A percentile compares a stretch with the other conserved stretches of the same genome.
These are phyloP conservation scores for Linepithema humile DNA, from an alignment of 1,140 invertebrate species.

Conservation along the genomic window DNA sequence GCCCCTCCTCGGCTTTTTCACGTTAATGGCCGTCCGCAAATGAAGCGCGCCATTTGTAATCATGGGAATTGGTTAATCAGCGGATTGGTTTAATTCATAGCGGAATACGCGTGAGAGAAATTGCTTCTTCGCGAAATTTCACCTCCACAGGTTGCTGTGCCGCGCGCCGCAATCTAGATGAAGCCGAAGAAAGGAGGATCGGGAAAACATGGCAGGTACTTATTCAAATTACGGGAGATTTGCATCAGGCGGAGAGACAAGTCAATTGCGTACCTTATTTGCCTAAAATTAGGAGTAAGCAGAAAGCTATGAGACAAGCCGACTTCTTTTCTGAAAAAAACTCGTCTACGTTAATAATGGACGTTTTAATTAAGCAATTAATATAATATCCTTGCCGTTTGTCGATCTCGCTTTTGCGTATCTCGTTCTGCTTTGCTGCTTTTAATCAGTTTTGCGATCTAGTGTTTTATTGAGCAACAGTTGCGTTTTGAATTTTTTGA, in stretches of 20 bases:
- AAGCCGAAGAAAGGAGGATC: background rate
- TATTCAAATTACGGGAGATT: background rate
- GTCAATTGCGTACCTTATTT: constrained; percentile 4
- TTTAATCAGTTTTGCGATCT: background rate
- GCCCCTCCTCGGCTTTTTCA: background rate
- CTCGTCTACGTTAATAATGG: background rate
- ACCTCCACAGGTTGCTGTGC: background rate
- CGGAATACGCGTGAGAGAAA: background rate
- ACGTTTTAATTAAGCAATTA: background rate
- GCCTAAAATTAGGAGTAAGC: background rate
- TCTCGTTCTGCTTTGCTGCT: background rate
- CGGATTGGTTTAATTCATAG: constrained; percentile 15
- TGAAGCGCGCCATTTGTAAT: constrained; percentile 23
- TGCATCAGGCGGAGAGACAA: background rate
- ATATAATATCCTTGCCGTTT: background rate
- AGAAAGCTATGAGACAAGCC: background rate
- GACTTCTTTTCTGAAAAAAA: background rate
- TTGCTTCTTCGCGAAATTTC: background rate
- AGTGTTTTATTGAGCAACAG: background rate
- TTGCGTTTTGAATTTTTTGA: too few species aligned
- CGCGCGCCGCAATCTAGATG: background rate
- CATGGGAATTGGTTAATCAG: constrained; percentile 27
- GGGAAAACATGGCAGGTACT: background rate
- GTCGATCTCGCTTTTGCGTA: too few species aligned
- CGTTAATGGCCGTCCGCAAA: constrained; percentile 12